Percentiles rank a stretch among this genome's conserved stretches.
phyloP scores from a whole-genome alignment of 1,140 invertebrate genomes.

The Camponotus floridanus region DNA sequence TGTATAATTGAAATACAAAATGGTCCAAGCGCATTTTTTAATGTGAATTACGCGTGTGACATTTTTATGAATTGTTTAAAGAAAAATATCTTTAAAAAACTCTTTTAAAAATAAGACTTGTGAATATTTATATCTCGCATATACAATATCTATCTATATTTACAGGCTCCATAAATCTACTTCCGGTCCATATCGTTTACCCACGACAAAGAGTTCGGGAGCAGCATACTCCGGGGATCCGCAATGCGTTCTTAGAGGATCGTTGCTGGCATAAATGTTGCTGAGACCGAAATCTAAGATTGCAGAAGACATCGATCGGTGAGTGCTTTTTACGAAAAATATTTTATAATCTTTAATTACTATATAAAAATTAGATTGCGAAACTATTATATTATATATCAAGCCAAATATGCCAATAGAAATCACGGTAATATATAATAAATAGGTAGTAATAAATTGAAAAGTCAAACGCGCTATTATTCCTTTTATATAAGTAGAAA shows the following conservation, averaged over 20 bases:
- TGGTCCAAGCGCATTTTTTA: neutral
- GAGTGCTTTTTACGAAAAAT: neutral
- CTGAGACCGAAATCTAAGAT: slow-evolving; percentile 91
- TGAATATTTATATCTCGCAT: too few relatives aligned
- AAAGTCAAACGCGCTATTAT: neutral
- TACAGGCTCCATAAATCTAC: slow-evolving; percentile 92
- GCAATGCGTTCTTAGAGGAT: slow-evolving; percentile 90
- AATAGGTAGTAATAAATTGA: neutral
- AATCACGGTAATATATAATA: neutral
- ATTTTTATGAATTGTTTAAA: neutral
- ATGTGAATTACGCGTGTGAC: neutral
- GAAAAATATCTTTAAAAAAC: neutral
- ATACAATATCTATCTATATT: slow-evolving; percentile 79
- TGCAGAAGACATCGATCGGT: slow-evolving; percentile 37
- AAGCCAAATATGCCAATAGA: neutral
- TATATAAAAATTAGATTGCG: neutral
- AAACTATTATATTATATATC: neutral
- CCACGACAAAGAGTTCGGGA: slow-evolving; percentile 89
- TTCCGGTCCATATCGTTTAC: slow-evolving; percentile 90
- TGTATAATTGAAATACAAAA: neutral
- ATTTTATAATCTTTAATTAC: neutral
- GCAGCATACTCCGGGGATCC: slow-evolving; percentile 92
- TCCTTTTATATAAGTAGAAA: neutral
- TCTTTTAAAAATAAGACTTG: neutral
- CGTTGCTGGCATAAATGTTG: slow-evolving; percentile 87